Base-by-base conservation (phyloP, 2,797 vertebrate genomes). In the Austrolebias charrua region DNA sequence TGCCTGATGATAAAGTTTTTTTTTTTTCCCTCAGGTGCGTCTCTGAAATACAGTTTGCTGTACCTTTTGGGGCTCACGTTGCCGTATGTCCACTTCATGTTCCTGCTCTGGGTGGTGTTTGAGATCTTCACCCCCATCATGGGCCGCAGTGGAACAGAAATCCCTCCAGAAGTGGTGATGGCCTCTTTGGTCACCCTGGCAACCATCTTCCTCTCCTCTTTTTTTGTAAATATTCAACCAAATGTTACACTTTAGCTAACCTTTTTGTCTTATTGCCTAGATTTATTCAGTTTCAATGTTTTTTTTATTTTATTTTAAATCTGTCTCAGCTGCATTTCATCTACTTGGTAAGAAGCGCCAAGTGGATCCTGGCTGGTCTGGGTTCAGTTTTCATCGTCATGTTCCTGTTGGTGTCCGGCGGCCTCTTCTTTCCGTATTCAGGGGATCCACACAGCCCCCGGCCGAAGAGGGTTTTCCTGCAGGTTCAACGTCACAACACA, bases 91-190 rank as follows among this genome's bases (percentile, higher is more conserved):
- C 96, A 98, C 82, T 91, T 94, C 67, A 88, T 96, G 81, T 99
- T 98, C 80, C 93, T 98, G 69, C 94, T 95, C 80, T 98, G 96
- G 96, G 94, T 95, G 40, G 93, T 98, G 49, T 98, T 98, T 88
- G 97, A 98, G 89, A 98, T 98, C 90, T 97, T 99, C 79, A 95
- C 95, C 0, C 98, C 98, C 63, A 97, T 98, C 69, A 93, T 98
- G 88, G 98, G 98, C 8, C 95, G 97, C 72, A 98, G 95, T 15
- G 97, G 97, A 68, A 96, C 96, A 0, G 96, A 98, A 88, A 95
- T 97, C 43, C 95, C 94, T 6, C 95, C 98, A 0, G 98, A 99
- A 60, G 67, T 95, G 60, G 92, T 98, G 50, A 76, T 98, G 83
- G 96, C 95, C 24, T 85, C 92, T 63, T 87, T 97, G 53, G 86